A percentile compares a stretch with the other conserved stretches of the same genome.
phyloP scores from a whole-genome alignment of 35 echinoderm and acorn worm species.

The Amphiura filiformis region DNA sequence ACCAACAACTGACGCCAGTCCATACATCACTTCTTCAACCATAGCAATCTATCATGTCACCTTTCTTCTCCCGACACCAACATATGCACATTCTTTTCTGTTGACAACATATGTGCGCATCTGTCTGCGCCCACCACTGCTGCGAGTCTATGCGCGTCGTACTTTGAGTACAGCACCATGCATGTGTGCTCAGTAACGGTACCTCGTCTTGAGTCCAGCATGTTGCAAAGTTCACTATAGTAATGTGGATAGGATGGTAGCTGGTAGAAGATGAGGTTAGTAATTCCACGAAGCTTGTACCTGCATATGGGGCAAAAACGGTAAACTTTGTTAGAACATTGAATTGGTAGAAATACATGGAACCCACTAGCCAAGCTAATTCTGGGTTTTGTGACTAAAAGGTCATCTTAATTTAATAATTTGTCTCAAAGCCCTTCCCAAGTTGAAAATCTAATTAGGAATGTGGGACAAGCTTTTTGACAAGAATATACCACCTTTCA shows the following conservation, averaged over 20 bases:
- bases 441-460: too few relatives aligned
- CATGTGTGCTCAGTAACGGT: constrained; percentile 59
- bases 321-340: too few relatives aligned
- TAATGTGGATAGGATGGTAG: constrained; percentile 83
- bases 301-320: constrained; percentile 27
- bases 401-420: too few relatives aligned
- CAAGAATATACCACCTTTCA: too few relatives aligned
- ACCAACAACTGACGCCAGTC: neutral
- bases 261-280: constrained; percentile 93
- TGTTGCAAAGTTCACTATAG: constrained; percentile 97
- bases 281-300: constrained; percentile 63
- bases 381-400: too few relatives aligned
- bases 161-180: constrained; percentile 69
- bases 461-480: too few relatives aligned
- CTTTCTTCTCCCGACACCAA: constrained; percentile 58
- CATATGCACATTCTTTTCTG: constrained; percentile 74
- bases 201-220: constrained; percentile 51
- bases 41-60: neutral
- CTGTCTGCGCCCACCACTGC: constrained; percentile 60
- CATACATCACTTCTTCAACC: neutral
- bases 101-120: constrained; percentile 65
- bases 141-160: constrained; percentile 72
- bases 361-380: too few relatives aligned
- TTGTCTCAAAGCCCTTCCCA: too few relatives aligned
- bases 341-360: too few relatives aligned